These are phyloP conservation scores for Drusus annulatus DNA, from an alignment of 1,140 invertebrate genomes.

Conservation along the genomic window DNA sequence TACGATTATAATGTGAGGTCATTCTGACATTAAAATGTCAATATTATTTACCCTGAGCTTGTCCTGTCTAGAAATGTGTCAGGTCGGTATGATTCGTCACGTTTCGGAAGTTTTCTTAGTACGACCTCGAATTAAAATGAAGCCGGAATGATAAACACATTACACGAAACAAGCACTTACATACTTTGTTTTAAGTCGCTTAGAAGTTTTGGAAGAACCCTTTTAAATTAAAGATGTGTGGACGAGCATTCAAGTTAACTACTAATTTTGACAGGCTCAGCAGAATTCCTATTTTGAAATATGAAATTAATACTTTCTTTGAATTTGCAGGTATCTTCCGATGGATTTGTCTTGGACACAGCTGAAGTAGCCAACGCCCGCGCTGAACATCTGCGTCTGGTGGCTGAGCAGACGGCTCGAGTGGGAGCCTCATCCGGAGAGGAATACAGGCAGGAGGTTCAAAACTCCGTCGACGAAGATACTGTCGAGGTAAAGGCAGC, in stretches of 20 bases:
- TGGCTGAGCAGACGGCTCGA: slow-evolving; percentile 61
- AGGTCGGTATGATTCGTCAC: too few species aligned
- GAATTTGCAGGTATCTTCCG: slow-evolving; percentile 48
- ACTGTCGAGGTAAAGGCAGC: slow-evolving; percentile 46
- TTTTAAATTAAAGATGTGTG: too few species aligned
- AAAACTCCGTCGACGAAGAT: slow-evolving; percentile 44
- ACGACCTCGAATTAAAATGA: too few species aligned
- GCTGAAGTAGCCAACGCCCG: slow-evolving; percentile 66
- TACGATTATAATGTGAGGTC: background rate
- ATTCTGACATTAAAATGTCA: background rate
- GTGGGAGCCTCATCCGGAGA: slow-evolving; percentile 24
- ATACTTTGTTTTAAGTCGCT: too few species aligned
- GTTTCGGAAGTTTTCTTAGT: too few species aligned
- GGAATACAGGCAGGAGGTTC: slow-evolving; percentile 2
- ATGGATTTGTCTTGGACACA: slow-evolving; percentile 63
- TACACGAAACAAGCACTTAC: too few species aligned
- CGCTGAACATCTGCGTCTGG: slow-evolving; percentile 63
- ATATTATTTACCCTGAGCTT: background rate
- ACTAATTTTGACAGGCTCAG: too few species aligned
- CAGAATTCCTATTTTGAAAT: too few species aligned
- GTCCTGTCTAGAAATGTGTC: background rate
- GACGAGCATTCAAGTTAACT: too few species aligned
- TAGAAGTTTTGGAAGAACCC: background rate
- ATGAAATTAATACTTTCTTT: too few species aligned
- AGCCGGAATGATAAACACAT: too few species aligned